These are phyloP conservation scores for Sesamia nonagrioides DNA, from an alignment of 1,140 invertebrate genomes.

Conservation along the genomic window DNA sequence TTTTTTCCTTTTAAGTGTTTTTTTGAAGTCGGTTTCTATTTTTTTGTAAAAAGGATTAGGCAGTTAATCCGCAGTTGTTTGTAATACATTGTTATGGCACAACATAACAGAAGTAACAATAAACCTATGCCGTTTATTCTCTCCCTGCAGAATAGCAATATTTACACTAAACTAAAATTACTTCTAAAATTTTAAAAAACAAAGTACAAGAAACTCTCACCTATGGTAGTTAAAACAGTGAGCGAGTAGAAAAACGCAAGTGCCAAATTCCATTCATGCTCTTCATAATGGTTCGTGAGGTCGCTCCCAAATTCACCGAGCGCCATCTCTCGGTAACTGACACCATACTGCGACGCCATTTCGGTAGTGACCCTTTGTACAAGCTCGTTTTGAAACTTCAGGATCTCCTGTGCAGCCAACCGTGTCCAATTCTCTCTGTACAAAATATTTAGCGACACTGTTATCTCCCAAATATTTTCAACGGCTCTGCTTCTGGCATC, in stretches of 20 bases:
- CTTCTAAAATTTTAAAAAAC: conserved; percentile 26
- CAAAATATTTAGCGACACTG: conserved; percentile 96
- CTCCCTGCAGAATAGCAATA: background rate
- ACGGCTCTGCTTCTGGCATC: conserved; percentile 92
- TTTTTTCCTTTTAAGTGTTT: too few relatives aligned
- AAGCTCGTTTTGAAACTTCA: conserved; percentile 92
- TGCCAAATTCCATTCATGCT: conserved; percentile 96
- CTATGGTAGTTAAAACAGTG: conserved; percentile 98
- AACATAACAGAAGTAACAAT: too few relatives aligned
- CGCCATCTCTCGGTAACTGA: conserved; percentile 86
- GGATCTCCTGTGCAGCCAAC: conserved; percentile 85
- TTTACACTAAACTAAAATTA: conserved; percentile 1
- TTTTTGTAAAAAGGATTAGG: too few relatives aligned
- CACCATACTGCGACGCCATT: conserved; percentile 88
- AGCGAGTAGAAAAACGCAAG: conserved; percentile 98
- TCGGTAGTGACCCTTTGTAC: conserved; percentile 93
- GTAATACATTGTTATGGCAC: too few relatives aligned
- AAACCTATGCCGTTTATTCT: too few relatives aligned
- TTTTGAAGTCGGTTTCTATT: too few relatives aligned
- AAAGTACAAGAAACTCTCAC: conserved; percentile 89
- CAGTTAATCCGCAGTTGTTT: too few relatives aligned
- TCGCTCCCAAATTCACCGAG: conserved; percentile 81
- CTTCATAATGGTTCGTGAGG: conserved; percentile 82
- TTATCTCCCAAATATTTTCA: conserved; percentile 98
- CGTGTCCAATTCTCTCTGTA: conserved; percentile 98